Evolutionary conservation across 2,888 invertebrate species (phyloP).

Genomic region (Cheilosia urbana): DNA sequence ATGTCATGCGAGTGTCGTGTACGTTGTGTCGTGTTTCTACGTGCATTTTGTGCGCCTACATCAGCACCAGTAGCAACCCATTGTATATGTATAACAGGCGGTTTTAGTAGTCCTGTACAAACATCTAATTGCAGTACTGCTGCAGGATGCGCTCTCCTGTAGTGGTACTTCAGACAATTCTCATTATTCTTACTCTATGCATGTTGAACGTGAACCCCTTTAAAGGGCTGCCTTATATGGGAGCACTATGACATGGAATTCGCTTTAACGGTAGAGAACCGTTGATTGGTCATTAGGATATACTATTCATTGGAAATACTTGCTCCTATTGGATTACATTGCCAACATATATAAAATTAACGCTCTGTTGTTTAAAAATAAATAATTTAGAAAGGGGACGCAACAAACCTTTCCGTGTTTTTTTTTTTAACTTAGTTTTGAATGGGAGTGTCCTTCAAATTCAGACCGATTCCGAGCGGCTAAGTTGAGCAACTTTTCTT

Average conservation of each 20-base stretch:
- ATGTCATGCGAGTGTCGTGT: constrained; percentile 41
- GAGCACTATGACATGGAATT: background rate
- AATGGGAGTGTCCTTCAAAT: too few species aligned
- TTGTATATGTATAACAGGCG: constrained; percentile 17
- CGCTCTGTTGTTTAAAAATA: too few species aligned
- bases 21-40: constrained; percentile 14
- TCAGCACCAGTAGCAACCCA: constrained; percentile 32
- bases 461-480: too few species aligned
- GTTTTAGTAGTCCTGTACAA: constrained; percentile 49
- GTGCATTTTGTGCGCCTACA: constrained; percentile 18
- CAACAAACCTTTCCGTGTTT: too few species aligned
- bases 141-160: constrained; percentile 59
- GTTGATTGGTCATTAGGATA: too few species aligned
- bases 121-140: constrained; percentile 71
- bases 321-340: too few species aligned
- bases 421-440: too few species aligned
- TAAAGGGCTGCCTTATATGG: background rate
- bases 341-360: too few species aligned
- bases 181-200: constrained; percentile 72
- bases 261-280: too few species aligned
- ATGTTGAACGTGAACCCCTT: constrained; percentile 21
- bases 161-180: constrained; percentile 71
- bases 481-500: too few species aligned
- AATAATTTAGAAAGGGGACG: too few species aligned
- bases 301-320: too few species aligned